Evolutionary conservation across 2,113 vertebrate species (phyloP).

Genomic region (Proterorhinus semilunaris): DNA sequence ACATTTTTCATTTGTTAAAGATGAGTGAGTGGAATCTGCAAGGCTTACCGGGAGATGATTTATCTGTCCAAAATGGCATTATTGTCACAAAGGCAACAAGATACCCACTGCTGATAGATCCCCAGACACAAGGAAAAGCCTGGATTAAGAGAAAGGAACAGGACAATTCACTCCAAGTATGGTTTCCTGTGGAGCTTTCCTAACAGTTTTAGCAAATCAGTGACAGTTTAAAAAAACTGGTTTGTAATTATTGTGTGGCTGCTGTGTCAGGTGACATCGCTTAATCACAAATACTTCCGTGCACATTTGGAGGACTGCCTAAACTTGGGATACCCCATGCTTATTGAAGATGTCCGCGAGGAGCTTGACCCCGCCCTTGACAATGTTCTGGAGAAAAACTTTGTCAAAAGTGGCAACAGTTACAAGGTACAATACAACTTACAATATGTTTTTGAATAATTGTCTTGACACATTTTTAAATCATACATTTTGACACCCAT

Average conservation of each 20-base stretch:
- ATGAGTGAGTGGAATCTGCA: slow-evolving; percentile 92
- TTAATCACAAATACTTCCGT: slow-evolving; percentile 96
- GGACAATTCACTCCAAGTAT: slow-evolving; percentile 8
- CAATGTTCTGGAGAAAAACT: slow-evolving; percentile 92
- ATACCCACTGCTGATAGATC: slow-evolving; percentile 92
- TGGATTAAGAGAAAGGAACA: slow-evolving; percentile 97
- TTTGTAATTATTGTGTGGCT: neutral
- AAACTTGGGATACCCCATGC: slow-evolving; percentile 88
- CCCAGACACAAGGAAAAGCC: slow-evolving; percentile 93
- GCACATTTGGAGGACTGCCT: slow-evolving; percentile 94
- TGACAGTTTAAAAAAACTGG: slow-evolving; percentile 81
- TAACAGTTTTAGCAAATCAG: slow-evolving; percentile 73
- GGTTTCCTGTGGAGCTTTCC: slow-evolving; percentile 6
- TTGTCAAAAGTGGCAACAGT: slow-evolving; percentile 87
- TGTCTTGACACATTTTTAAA: too few relatives aligned
- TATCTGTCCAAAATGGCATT: slow-evolving; percentile 95
- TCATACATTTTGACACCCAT: neutral
- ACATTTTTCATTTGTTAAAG: slow-evolving; percentile 28
- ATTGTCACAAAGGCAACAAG: slow-evolving; percentile 92
- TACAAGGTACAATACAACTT: slow-evolving; percentile 82
- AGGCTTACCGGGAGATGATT: slow-evolving; percentile 89
- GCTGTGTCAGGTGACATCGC: slow-evolving; percentile 84
- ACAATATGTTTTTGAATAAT: too few relatives aligned
- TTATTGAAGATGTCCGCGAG: slow-evolving; percentile 93
- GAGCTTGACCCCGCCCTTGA: slow-evolving; percentile 93